phyloP scores from a whole-genome alignment of 2,888 invertebrate genomes.

The Rotaria sp. region DNA sequence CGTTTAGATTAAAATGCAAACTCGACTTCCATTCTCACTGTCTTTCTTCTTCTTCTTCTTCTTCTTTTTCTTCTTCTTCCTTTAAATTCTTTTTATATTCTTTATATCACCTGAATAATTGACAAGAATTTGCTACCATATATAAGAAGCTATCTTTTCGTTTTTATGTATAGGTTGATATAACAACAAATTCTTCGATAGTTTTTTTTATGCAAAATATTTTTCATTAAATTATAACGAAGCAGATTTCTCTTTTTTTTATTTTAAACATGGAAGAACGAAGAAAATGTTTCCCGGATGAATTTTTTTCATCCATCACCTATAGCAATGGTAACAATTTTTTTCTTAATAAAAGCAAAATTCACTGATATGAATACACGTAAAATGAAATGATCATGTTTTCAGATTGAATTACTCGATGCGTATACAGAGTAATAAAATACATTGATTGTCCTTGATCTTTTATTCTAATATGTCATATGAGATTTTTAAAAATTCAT shows the following conservation, averaged over 20 bases:
- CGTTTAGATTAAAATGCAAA: background rate
- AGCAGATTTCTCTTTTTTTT: no score
- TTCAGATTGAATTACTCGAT: background rate
- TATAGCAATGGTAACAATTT: no score
- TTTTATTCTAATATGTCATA: background rate
- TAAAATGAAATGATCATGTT: background rate
- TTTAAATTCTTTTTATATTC: background rate
- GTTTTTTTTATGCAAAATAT: no score
- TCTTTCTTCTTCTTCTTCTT: background rate
- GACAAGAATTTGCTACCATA: background rate
- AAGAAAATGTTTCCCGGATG: no score
- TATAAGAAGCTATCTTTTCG: no score
- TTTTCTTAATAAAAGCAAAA: background rate
- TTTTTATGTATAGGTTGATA: background rate
- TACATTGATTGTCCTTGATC: background rate
- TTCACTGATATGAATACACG: background rate
- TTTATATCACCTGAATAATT: background rate
- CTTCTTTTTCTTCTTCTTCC: background rate
- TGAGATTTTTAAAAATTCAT: no score
- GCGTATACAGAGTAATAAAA: background rate
- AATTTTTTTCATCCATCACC: no score
- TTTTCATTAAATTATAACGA: no score
- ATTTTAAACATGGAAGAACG: no score
- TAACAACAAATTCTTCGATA: background rate
- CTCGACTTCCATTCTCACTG: background rate